phyloP scores from a whole-genome alignment of 2,888 invertebrate species.

The Drosophila limbata region DNA sequence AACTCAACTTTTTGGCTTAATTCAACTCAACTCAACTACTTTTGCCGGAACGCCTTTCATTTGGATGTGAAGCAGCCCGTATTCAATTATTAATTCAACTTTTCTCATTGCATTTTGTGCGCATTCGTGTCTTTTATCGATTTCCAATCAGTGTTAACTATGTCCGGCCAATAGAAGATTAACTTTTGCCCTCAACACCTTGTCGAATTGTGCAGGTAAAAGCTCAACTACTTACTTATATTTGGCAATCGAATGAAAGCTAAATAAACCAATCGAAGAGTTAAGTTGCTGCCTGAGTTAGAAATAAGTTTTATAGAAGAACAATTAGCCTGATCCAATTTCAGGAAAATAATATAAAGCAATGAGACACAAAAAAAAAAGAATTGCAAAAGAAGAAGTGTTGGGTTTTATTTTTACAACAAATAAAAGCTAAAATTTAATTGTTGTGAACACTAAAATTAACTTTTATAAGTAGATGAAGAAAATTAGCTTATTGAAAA shows the following conservation, averaged over 20 bases:
- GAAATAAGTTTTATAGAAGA: constrained; percentile 3
- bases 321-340: constrained; percentile 3
- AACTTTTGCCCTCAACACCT: constrained; percentile 24
- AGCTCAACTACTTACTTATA: constrained; percentile 9
- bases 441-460: neutral
- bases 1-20: constrained; percentile 42
- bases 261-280: constrained; percentile 19
- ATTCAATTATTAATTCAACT: constrained; percentile 69
- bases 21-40: constrained; percentile 42
- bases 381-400: neutral
- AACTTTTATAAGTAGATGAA: neutral
- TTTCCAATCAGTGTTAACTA: constrained; percentile 46
- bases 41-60: constrained; percentile 33
- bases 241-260: constrained; percentile 8
- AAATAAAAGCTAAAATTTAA: neutral
- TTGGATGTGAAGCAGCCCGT: constrained; percentile 11
- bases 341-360: neutral
- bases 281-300: constrained; percentile 1
- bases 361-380: neutral
- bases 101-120: constrained; percentile 40
- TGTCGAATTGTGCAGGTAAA: constrained; percentile 5
- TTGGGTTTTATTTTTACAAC: neutral
- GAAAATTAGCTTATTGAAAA: neutral
- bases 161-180: constrained; percentile 20
- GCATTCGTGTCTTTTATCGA: constrained; percentile 37